phyloP scores from a whole-genome alignment of 2,888 invertebrate genomes.

The Carterocephalus palaemon region DNA sequence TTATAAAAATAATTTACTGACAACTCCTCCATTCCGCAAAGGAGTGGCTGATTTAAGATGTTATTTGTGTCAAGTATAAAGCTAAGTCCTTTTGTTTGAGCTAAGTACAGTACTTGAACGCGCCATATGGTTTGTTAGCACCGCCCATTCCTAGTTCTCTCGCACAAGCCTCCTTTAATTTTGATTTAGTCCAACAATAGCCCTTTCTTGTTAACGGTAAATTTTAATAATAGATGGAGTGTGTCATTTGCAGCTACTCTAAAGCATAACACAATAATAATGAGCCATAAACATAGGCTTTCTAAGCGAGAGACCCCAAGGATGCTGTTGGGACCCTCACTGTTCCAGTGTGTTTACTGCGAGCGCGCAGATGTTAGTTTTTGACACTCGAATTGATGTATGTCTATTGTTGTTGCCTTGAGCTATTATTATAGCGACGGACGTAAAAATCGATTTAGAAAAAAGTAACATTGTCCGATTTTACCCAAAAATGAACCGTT shows the following conservation, averaged over 20 bases:
- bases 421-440: constrained; percentile 60
- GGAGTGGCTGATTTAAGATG: not conserved
- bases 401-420: constrained; percentile 61
- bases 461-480: constrained; percentile 59
- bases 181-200: constrained; percentile 63
- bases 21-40: not conserved
- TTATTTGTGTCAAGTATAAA: constrained; percentile 10
- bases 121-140: constrained; percentile 15
- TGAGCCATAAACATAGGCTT: constrained; percentile 74
- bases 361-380: constrained; percentile 78
- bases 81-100: constrained; percentile 18
- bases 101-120: constrained; percentile 17
- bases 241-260: constrained; percentile 74
- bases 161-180: constrained; percentile 40
- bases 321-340: constrained; percentile 58
- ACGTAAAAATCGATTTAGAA: constrained; percentile 64
- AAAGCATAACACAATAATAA: constrained; percentile 73
- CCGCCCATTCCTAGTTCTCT: constrained; percentile 21
- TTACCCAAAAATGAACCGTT: constrained; percentile 56
- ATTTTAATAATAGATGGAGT: constrained; percentile 73
- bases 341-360: constrained; percentile 69
- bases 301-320: constrained; percentile 58
- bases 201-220: constrained; percentile 56
- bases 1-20: not conserved
- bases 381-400: constrained; percentile 78